Conservation (phyloP, 2,113 vertebrate species). For the Edolisoma coerulescens region DNA sequence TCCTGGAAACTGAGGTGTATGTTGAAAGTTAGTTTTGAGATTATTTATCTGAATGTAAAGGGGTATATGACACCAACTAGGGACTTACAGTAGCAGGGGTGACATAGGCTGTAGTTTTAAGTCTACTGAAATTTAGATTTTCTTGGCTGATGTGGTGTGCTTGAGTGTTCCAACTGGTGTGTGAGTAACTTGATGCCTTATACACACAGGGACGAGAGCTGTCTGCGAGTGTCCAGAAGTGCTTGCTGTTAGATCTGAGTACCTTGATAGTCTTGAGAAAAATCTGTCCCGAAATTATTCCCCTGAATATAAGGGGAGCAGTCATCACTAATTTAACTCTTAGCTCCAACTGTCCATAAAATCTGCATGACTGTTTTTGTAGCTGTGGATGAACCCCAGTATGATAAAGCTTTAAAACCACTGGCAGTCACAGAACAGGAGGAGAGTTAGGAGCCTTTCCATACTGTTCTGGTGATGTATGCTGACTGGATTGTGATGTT, state of each 20-base stretch:
- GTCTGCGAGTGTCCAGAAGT: not conserved
- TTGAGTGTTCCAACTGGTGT: not conserved
- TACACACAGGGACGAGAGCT: not conserved
- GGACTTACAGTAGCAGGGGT: not conserved
- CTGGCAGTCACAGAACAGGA: not conserved
- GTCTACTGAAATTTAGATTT: slow-evolving; percentile 19
- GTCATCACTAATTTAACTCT: not conserved
- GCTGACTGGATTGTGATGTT: not conserved
- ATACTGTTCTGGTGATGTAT: not conserved
- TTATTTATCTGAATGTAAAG: slow-evolving; percentile 52
- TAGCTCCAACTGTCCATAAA: not conserved
- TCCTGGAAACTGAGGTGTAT: slow-evolving; percentile 20
- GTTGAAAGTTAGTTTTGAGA: slow-evolving; percentile 58
- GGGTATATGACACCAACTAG: slow-evolving; percentile 14
- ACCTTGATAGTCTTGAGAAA: not conserved
- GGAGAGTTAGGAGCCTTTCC: not conserved
- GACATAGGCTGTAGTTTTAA: not conserved
- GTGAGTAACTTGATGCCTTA: not conserved
- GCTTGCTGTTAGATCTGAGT: not conserved
- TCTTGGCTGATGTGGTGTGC: not conserved
- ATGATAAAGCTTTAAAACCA: not conserved
- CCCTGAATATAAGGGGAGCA: not conserved
- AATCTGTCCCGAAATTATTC: not conserved
- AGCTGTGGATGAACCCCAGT: not conserved
- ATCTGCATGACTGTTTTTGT: not conserved